Conservation (phyloP, 2,888 invertebrate genomes). For the Alviniconcha strummeri region DNA sequence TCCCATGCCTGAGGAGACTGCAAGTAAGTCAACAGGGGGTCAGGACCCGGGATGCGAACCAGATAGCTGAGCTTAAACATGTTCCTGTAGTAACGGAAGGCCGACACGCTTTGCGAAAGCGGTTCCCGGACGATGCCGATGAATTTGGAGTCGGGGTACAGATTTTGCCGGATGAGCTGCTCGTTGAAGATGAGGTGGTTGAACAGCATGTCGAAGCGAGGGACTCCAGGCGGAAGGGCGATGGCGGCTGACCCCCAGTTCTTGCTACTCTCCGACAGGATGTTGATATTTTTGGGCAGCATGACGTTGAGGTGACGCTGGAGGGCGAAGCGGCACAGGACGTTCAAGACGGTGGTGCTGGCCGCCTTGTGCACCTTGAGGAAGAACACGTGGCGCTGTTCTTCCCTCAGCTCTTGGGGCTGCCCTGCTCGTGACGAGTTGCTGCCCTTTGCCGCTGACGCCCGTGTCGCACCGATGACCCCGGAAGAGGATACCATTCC, state of each 20-base stretch:
- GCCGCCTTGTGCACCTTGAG: constrained; percentile 44
- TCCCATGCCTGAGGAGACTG: constrained; percentile 13
- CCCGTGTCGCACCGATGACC: no score
- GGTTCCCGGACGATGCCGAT: constrained; percentile 36
- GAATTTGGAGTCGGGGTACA: constrained; percentile 19
- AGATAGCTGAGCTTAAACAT: constrained; percentile 12
- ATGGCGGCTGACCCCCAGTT: neutral
- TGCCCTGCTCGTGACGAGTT: no score
- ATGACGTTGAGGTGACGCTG: constrained; percentile 33
- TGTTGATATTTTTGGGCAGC: constrained; percentile 21
- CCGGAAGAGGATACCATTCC: no score
- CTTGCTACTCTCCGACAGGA: constrained; percentile 17
- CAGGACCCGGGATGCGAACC: neutral
- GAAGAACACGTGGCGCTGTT: constrained; percentile 32
- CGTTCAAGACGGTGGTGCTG: constrained; percentile 39
- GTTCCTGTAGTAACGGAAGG: constrained; percentile 32
- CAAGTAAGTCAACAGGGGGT: constrained; percentile 22
- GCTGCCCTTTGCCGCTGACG: no score
- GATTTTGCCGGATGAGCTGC: neutral
- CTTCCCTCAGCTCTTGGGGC: neutral
- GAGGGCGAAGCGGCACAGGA: constrained; percentile 39
- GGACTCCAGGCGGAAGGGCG: constrained; percentile 10
- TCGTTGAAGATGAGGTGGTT: constrained; percentile 36
- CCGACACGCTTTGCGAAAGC: constrained; percentile 32
- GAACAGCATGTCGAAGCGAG: constrained; percentile 32